Evolutionary conservation across 1,140 invertebrate species (phyloP), one percentile per base, ranked within the genome.

Genomic region (Mactra quadrangularis): DNA sequence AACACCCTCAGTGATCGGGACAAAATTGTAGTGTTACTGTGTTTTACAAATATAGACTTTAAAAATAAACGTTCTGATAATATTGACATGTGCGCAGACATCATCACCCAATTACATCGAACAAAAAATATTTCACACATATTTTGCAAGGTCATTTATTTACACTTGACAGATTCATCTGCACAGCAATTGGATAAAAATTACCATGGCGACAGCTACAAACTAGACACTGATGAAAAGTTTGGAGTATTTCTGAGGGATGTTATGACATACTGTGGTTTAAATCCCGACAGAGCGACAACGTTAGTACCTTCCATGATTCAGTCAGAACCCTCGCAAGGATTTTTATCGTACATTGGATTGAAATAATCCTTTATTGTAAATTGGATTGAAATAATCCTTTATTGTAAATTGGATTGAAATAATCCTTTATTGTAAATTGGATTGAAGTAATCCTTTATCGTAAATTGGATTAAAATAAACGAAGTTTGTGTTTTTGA

Each of bases 21-120:
- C 50, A 72, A 72, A 57, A 72, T 72, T 57, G 27, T 72, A 1
- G 31, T 72, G 17, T 72, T 72, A 55, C 19, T 72, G 19, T 72
- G 50, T 38, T 57, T 72, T 38, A 72, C 70, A 25, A 52, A 45
- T 3, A 0, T 72, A 13, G 29, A 13, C 29, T 13, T 31, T 1
- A 41, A 68, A 31, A 6, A 25, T 11, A 33, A n/a, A 19, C 17
- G 7, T 15, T 6, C 52, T 0, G 52, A 72, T 52, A 9, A 47
- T 3, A 45, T 41, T 2, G 35, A 47, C 2, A 35, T 72, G 29
- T 31, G n/a, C 6, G 50, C 53, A 15, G 50, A 55, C 1, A 25
- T 72, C 3, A 17, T 72, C 33, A 47, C 35, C 17, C 38, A 72
- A 35, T 19, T 72, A 35, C 70, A 33, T 9, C 15, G 22, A 31